Percentiles rank a stretch among this genome's conserved stretches.
Evolutionary conservation across 2,888 invertebrate species (phyloP).

Genomic region (Bombylius major): DNA sequence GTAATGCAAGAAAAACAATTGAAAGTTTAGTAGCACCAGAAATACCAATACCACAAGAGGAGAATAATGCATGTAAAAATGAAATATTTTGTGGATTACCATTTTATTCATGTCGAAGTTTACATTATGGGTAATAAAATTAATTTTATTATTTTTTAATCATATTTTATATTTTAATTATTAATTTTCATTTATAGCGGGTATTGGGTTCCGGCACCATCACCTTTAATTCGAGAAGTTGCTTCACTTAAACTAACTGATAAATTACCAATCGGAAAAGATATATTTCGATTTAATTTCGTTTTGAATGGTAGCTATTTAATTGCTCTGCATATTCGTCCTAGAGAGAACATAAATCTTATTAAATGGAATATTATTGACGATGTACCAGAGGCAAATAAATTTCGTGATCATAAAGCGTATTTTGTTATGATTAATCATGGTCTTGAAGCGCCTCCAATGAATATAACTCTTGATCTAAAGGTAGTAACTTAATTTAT

Average conservation of each 20-base stretch:
- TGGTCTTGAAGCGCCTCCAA: slow-evolving; percentile 22
- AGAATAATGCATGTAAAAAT: slow-evolving; percentile 23
- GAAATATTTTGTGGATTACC: slow-evolving; percentile 27
- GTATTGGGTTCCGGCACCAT: slow-evolving; percentile 23
- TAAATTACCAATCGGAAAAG: slow-evolving; percentile 14
- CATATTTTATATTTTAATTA: background rate
- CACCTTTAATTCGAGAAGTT: slow-evolving; percentile 22
- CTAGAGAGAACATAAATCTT: slow-evolving; percentile 20
- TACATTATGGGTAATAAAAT: slow-evolving; percentile 22
- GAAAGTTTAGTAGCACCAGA: slow-evolving; percentile 27
- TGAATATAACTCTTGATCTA: slow-evolving; percentile 23
- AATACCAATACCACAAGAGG: slow-evolving; percentile 21
- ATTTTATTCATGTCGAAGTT: slow-evolving; percentile 20
- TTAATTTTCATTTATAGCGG: slow-evolving; percentile 15
- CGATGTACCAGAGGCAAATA: slow-evolving; percentile 20
- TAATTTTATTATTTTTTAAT: background rate
- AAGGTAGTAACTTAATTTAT: slow-evolving; percentile 14
- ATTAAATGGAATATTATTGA: slow-evolving; percentile 21
- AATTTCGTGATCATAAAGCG: slow-evolving; percentile 20
- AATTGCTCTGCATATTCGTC: slow-evolving; percentile 23
- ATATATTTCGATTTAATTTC: slow-evolving; percentile 18
- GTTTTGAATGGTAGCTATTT: slow-evolving; percentile 21
- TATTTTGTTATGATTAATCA: slow-evolving; percentile 25
- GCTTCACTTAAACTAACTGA: slow-evolving; percentile 17
- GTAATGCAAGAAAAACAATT: slow-evolving; percentile 25